These are phyloP conservation scores for Mobula hypostoma DNA, from an alignment of 2,113 vertebrate genomes.

Conservation along the genomic window DNA sequence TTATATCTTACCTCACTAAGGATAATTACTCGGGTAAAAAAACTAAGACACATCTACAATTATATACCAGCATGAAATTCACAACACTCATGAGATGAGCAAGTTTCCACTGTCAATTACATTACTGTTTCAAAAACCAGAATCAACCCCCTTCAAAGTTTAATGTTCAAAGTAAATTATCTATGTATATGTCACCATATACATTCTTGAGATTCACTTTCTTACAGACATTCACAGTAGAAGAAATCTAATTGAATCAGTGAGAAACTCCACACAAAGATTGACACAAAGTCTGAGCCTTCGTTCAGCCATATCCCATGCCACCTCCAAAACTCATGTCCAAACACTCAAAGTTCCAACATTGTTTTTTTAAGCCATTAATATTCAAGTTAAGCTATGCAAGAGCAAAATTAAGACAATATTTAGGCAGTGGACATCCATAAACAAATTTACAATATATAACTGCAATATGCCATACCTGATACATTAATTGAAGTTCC, in stretches of 20 bases:
- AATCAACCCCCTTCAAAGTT: too few species aligned
- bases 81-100: not conserved
- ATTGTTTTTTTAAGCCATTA: not conserved
- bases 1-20: not conserved
- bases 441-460: not conserved
- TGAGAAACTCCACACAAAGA: too few species aligned
- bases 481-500: slow-evolving; percentile 94
- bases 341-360: not conserved
- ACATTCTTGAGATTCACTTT: too few species aligned
- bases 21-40: not conserved
- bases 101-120: not conserved
- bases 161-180: too few species aligned
- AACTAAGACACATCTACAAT: not conserved
- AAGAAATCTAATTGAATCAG: too few species aligned
- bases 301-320: not conserved
- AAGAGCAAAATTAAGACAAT: not conserved
- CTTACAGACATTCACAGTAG: too few species aligned
- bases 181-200: too few species aligned
- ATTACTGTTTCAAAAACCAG: not conserved
- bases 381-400: not conserved
- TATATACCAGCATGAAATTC: not conserved
- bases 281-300: too few species aligned
- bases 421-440: not conserved
- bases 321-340: not conserved
- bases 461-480: slow-evolving; percentile 60